Evolutionary conservation across 1,140 invertebrate genomes (phyloP).

Genomic region (Drosophila nigromelanica): DNA sequence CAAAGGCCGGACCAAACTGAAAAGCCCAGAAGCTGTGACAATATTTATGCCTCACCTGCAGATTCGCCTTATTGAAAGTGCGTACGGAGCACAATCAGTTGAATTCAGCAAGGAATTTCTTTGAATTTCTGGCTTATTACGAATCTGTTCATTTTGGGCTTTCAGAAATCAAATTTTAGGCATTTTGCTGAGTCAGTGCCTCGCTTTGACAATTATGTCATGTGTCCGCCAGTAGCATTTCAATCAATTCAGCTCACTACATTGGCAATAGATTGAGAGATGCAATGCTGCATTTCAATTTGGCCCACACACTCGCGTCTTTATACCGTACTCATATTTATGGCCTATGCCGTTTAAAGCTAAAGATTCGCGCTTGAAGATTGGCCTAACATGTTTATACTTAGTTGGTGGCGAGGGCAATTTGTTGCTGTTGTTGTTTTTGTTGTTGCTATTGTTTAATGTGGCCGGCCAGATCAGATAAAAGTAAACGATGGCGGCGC

Average conservation of each 20-base stretch:
- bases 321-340: constrained; percentile 60
- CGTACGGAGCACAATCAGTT: constrained; percentile 4
- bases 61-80: constrained; percentile 31
- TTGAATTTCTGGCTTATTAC: not conserved
- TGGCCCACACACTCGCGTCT: constrained; percentile 18
- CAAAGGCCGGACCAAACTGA: constrained; percentile 22
- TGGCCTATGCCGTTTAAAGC: constrained; percentile 23
- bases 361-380: constrained; percentile 40
- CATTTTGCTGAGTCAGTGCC: constrained; percentile 35
- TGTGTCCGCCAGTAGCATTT: constrained; percentile 26
- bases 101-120: not conserved
- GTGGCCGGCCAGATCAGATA: constrained; percentile 32
- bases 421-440: constrained; percentile 33
- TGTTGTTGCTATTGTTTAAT: constrained; percentile 34
- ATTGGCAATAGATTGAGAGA: constrained; percentile 41
- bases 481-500: constrained; percentile 17
- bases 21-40: constrained; percentile 64
- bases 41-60: constrained; percentile 62
- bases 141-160: not conserved
- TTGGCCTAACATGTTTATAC: constrained; percentile 60
- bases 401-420: constrained; percentile 50
- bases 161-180: constrained; percentile 45
- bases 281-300: constrained; percentile 65
- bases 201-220: constrained; percentile 63
- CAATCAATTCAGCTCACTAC: constrained; percentile 47